Conservation (phyloP, 2,888 invertebrate genomes). For the Oscheius sp. region DNA sequence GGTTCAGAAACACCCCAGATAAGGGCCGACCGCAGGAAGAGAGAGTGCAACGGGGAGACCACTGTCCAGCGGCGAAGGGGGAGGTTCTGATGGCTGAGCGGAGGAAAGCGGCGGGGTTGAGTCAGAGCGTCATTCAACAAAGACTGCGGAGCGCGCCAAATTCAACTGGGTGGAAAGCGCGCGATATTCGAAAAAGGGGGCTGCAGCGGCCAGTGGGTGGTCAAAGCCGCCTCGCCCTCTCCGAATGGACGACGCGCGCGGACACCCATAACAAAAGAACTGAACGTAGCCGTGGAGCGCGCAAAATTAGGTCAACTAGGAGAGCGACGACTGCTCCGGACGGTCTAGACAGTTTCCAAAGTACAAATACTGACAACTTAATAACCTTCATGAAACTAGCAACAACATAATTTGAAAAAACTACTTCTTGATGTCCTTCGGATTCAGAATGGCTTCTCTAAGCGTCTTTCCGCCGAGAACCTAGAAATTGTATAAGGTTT, state of each 20-base stretch:
- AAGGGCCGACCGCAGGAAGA: conserved; percentile 2
- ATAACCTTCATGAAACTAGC: conserved; percentile 3
- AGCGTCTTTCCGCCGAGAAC: conserved; percentile 46
- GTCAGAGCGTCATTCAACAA: conserved; percentile 36
- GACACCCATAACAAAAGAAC: neutral
- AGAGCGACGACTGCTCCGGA: neutral
- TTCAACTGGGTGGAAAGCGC: conserved; percentile 26
- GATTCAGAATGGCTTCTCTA: conserved; percentile 48
- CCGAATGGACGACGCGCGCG: conserved; percentile 4
- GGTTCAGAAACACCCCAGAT: conserved; percentile 20
- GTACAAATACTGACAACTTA: no score
- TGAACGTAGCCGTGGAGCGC: neutral
- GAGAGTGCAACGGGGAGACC: conserved; percentile 11
- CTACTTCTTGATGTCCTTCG: conserved; percentile 39
- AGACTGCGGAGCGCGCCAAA: conserved; percentile 31
- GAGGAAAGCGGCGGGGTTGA: conserved; percentile 33
- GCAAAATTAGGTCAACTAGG: conserved; percentile 26
- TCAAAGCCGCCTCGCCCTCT: neutral
- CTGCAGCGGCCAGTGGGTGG: neutral
- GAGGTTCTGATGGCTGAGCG: conserved; percentile 36
- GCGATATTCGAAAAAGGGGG: conserved; percentile 31
- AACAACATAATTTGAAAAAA: neutral
- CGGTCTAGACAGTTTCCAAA: neutral
- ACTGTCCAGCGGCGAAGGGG: conserved; percentile 31
- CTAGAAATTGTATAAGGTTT: conserved; percentile 26